Evolutionary conservation across 2,888 invertebrate genomes (phyloP), one percentile per base, ranked within the genome.

Genomic region (Linnaemya vulpina): DNA sequence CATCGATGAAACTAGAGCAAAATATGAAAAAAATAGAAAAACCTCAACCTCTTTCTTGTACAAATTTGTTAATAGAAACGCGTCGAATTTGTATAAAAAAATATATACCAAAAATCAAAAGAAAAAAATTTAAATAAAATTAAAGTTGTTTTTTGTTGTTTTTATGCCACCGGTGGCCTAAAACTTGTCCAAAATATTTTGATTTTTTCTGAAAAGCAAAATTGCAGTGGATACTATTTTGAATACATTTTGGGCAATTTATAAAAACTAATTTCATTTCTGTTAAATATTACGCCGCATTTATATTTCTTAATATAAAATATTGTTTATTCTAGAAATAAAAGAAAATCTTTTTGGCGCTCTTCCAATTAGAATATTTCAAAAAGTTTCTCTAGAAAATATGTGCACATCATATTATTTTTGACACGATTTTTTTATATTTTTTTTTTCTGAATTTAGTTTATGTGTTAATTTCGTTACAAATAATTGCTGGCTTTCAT

Each of bases 1-100:
- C 71, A 77, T 74, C 68, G 77, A 68, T 70, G 55, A 63, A 78
- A 83, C 68, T 83, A 55, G 17, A 63, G 43, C 68, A 51, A 63
- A 68, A 70, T 20, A 43, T n/a, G 17, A 43, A 46, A 20, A 63
- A 63, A 25, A 38, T 13, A n/a, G 13, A 55, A n/a, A 8, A 13
- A 63, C 73, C 15, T 22, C 70, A 65, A 58, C 60, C 49, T 17
- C 25, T 10, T 68, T 77, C 8, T 68, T 38, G 1, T 53, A 38
- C 17, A 38, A 68, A 11, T 67, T 67, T 10, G 30, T n/a, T 25
- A 22, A 71, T 13, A 60, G 3, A 30, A 65, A 22, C 51, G 11
- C 15, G 13, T 13, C 5, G 20, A 2, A n/a, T 10, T 38, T 20
- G 22, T 20, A 63, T 22, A 9, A 7, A 40, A 40, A 35, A 40